Evolutionary conservation across 2,888 invertebrate species (phyloP), one percentile per base, ranked within the genome.

Genomic region (Auanema freiburgensis): DNA sequence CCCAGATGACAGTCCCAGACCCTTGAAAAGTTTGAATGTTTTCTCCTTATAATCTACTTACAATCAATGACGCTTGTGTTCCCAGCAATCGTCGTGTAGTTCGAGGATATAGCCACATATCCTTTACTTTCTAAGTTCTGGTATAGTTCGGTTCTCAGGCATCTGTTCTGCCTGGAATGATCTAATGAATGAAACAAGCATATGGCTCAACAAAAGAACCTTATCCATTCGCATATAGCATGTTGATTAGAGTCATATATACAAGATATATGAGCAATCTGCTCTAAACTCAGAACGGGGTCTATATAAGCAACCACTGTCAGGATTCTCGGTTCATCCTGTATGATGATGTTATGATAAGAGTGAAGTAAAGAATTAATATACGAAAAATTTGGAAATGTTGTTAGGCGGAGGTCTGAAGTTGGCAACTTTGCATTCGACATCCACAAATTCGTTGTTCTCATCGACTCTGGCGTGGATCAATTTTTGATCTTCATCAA

Each of bases 241-340:
- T 57, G 43, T 11, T 57, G 58, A 25, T 60, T 63, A 1, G 66
- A 62, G n/a, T 57, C 46, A 52, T 76, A 76, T 10, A 65, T 57
- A 58, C 76, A 76, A 46, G 72, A 72, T 51, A 76, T 72, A 59
- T 76, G 76, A 44, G 76, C 74, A 18, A 76, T 74, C 54, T 74
- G 74, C 42, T 76, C 74, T 12, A 67, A 63, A 6, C 69, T 67
- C 25, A 76, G 61, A 14, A 59, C 53, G 5, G 74, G 65, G 42
- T 76, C 76, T 21, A 74, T 76, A 65, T 74, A 76, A 23, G 76
- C 76, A 24, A 76, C 65, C 0, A 76, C 76, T 0, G 76, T 76
- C 0, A 76, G 64, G 0, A 76, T 63, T 12, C 76, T 68, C 6
- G 72, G 71, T n/a, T 72, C 74, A 51, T 72, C 69, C 76, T 76